These are phyloP conservation scores for Dynastes tityus DNA, from an alignment of 2,888 invertebrate species.

Conservation along the genomic window DNA sequence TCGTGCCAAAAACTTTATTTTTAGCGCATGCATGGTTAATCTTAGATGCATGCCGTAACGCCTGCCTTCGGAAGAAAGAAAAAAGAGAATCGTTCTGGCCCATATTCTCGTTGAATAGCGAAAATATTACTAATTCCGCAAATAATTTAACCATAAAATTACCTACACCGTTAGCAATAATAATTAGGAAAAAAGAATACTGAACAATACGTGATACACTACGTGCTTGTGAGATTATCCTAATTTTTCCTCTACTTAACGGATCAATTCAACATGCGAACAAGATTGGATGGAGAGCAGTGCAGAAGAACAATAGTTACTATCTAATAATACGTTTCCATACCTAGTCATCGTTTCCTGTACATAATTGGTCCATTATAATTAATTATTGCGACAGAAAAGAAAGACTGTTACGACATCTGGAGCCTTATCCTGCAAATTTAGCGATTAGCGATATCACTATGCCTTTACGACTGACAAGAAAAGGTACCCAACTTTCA, in stretches of 20 bases:
- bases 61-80: not conserved
- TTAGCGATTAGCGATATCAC: too few relatives aligned
- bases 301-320: conserved; percentile 29
- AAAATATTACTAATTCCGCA: conserved; percentile 10
- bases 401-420: not conserved
- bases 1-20: conserved; percentile 1
- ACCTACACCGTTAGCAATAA: conserved; percentile 21
- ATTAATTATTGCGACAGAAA: conserved; percentile 21
- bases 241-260: conserved; percentile 12
- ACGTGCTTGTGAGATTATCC: conserved; percentile 30
- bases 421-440: too few relatives aligned
- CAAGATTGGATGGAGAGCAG: conserved; percentile 17
- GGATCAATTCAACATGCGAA: conserved; percentile 39
- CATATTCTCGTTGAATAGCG: not conserved
- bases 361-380: conserved; percentile 29
- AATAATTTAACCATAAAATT: conserved; percentile 15
- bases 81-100: not conserved
- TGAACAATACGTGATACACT: not conserved
- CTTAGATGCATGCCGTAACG: not conserved
- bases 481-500: too few relatives aligned
- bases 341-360: conserved; percentile 40
- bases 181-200: not conserved
- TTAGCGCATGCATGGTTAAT: not conserved
- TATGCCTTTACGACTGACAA: too few relatives aligned
- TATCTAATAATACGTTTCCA: conserved; percentile 18